Evolutionary conservation across 2,113 vertebrate genomes (phyloP).

Genomic region (Heloderma charlesbogerti): DNA sequence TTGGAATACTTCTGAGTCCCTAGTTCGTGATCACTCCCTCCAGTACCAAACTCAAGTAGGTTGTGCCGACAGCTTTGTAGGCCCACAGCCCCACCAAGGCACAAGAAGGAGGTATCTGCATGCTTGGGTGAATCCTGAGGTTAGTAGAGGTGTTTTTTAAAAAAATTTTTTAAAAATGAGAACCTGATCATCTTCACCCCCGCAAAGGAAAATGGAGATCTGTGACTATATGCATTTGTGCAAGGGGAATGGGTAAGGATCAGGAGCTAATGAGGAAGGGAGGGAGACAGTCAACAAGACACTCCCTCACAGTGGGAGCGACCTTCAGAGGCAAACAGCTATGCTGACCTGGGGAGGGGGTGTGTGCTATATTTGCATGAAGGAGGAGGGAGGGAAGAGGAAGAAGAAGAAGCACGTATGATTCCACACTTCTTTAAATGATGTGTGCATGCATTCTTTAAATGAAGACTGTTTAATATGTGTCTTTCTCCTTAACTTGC

Average conservation of each 20-base stretch:
- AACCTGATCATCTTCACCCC: too few species aligned
- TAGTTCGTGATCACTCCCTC: background rate
- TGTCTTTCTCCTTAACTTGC: background rate
- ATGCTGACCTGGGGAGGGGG: background rate
- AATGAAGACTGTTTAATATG: background rate
- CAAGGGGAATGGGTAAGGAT: background rate
- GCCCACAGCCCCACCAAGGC: background rate
- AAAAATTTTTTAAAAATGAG: too few species aligned
- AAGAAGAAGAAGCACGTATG: too few species aligned
- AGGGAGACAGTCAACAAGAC: background rate
- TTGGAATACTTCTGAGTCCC: background rate
- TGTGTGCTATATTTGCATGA: too few species aligned
- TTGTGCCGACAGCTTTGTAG: background rate
- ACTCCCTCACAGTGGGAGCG: too few species aligned
- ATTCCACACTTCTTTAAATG: too few species aligned
- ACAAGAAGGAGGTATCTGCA: background rate
- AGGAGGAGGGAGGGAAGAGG: too few species aligned
- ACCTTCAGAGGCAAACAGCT: background rate
- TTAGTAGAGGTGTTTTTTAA: background rate
- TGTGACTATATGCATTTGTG: background rate
- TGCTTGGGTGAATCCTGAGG: background rate
- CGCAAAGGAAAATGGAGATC: background rate
- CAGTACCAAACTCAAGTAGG: background rate
- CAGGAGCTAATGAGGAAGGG: background rate
- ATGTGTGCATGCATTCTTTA: too few species aligned